Percentiles rank a stretch among this genome's conserved stretches.
These are phyloP conservation scores for Hirundo rustica DNA, from an alignment of 2,797 vertebrate species.

Conservation along the genomic window DNA sequence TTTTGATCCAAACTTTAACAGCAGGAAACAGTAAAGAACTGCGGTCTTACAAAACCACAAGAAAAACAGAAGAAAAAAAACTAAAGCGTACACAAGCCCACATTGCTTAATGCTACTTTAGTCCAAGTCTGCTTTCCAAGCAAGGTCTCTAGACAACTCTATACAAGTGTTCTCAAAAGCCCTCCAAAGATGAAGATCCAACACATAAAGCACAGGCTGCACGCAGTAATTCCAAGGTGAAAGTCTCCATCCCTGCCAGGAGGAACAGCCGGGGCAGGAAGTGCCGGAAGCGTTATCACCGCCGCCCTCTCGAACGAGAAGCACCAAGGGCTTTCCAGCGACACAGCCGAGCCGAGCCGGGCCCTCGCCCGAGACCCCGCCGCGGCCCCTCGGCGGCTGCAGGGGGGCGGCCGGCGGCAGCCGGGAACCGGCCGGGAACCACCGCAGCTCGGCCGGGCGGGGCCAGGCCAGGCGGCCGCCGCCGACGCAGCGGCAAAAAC, in stretches of 20 bases:
- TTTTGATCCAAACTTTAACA: not conserved
- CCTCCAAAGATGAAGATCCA: not conserved
- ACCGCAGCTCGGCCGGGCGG: not conserved
- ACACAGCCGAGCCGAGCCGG: not conserved
- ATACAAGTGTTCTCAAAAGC: not conserved
- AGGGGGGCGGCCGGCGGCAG: not conserved
- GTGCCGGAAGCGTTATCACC: not conserved
- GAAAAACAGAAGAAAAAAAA: not conserved
- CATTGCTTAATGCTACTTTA: not conserved
- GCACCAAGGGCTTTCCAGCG: fast-evolving
- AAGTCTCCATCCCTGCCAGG: not conserved
- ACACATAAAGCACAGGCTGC: fast-evolving
- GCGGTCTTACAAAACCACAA: not conserved
- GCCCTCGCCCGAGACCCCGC: not conserved
- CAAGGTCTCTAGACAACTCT: not conserved
- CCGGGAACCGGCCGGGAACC: not conserved
- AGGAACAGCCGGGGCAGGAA: not conserved
- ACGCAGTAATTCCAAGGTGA: not conserved
- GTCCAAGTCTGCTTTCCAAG: not conserved
- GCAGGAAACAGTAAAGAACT: not conserved
- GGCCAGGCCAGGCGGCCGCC: not conserved
- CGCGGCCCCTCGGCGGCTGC: not conserved
- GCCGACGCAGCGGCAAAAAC: not conserved
- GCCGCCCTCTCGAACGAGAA: not conserved
- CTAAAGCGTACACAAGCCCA: fast-evolving